phyloP scores from a whole-genome alignment of 2,888 invertebrate species.

The Periphyllus acericola region DNA sequence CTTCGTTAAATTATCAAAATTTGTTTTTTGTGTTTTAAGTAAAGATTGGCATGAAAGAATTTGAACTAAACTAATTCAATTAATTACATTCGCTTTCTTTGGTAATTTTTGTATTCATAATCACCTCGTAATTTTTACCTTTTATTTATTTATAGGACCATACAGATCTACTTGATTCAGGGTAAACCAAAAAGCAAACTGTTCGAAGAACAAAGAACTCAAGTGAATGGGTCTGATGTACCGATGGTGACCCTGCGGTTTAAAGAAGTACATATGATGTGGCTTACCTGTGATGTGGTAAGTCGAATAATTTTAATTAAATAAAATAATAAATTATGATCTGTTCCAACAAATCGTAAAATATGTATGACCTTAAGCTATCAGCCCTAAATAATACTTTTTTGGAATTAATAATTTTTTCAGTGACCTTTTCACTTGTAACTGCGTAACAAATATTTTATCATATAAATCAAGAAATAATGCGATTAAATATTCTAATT shows the following conservation, averaged over 20 bases:
- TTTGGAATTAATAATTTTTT: no score
- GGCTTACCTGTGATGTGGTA: slow-evolving; percentile 86
- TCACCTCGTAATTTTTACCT: background rate
- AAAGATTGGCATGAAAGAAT: background rate
- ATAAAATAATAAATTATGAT: background rate
- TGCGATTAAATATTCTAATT: no score
- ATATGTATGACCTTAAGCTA: background rate
- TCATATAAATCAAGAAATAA: no score
- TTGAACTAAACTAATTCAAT: no score
- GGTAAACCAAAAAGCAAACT: slow-evolving; percentile 79
- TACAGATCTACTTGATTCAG: slow-evolving; percentile 78
- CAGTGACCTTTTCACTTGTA: no score
- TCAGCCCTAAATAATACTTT: no score
- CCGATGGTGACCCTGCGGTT: slow-evolving; percentile 78
- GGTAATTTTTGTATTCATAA: no score
- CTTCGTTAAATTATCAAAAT: background rate
- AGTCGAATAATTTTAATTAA: slow-evolving; percentile 64
- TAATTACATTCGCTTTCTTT: no score
- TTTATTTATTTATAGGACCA: slow-evolving; percentile 71
- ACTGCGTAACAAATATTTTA: no score
- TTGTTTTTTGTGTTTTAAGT: background rate
- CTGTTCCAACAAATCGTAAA: background rate
- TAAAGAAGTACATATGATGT: slow-evolving; percentile 80
- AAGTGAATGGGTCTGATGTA: slow-evolving; percentile 69
- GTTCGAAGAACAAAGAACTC: slow-evolving; percentile 74